Evolutionary conservation across 2,797 vertebrate genomes (phyloP).

Genomic region (Pampus argenteus): DNA sequence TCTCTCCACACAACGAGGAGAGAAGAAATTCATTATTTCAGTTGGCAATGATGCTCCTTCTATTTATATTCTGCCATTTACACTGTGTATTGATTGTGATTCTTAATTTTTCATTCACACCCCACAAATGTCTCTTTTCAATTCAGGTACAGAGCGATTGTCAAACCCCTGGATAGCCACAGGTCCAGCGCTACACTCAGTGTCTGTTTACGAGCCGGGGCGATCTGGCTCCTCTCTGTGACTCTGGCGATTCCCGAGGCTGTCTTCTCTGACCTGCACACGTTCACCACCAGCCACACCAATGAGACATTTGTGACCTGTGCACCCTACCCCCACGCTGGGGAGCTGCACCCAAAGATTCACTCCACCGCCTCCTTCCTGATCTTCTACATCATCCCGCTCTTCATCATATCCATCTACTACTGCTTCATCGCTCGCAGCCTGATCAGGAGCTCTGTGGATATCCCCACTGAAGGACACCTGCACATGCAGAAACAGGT

Average conservation of each 20-base stretch:
- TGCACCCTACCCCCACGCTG: constrained; percentile 91
- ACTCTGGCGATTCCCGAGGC: constrained; percentile 93
- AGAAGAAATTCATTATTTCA: not conserved
- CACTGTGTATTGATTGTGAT: too few species aligned
- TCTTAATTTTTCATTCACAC: too few species aligned
- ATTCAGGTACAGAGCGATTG: constrained; percentile 94
- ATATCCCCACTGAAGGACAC: constrained; percentile 92
- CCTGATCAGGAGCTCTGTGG: constrained; percentile 90
- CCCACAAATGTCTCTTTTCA: not conserved
- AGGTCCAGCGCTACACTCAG: constrained; percentile 87
- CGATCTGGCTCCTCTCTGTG: constrained; percentile 94
- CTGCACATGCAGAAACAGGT: constrained; percentile 78
- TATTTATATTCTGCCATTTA: too few species aligned
- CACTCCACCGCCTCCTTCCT: constrained; percentile 95
- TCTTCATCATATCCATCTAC: constrained; percentile 94
- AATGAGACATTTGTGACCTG: constrained; percentile 94
- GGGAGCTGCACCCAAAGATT: constrained; percentile 93
- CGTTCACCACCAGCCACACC: constrained; percentile 88
- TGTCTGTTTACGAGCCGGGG: constrained; percentile 86
- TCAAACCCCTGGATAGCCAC: constrained; percentile 93
- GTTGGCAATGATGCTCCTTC: not conserved
- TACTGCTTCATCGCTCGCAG: constrained; percentile 96
- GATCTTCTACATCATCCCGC: constrained; percentile 93
- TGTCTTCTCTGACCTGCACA: constrained; percentile 94
- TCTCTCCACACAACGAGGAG: not conserved